Evolutionary conservation across 1,140 invertebrate species (phyloP), one percentile per base, ranked within the genome.

Genomic region (Globodera rostochiensis): DNA sequence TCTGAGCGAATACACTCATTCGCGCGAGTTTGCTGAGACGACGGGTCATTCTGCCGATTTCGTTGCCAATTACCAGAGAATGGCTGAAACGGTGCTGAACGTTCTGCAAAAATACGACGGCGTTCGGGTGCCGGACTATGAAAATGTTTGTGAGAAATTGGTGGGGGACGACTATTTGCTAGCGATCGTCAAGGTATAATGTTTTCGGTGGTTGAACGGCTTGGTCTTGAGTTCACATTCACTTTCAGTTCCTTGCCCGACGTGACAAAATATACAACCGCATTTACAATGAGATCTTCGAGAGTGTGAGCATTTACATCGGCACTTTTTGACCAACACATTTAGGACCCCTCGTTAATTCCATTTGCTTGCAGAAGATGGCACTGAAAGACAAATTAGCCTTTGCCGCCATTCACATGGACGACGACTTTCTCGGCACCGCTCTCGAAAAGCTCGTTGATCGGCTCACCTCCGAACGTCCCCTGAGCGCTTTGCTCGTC

Each of bases 361-460:
- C 50, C 15, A 21, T 70, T 66, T 60, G 7, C 50, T 80, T 80
- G 6, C 25, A 84, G 83, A 74, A 83, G n/a, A 77, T 84, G 36
- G 36, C 60, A 6, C 69, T 84, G 11, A 83, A 84, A 49, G 84
- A 85, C 66, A 86, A 85, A 66, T 71, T 85, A 36, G 84, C 80
- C 7, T 86, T 85, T 64, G 84, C 84, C 45, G 82, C 83, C 8
- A 88, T 85, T 76, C 84, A 85, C 49, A 87, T 84, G 83, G 83
- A 84, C 80, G 83, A 84, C 53, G 84, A 84, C 45, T 57, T 46
- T 64, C 78, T 84, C 36, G 73, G 60, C 25, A 50, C 69, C 6
- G 86, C 83, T 53, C 69, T 84, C 57, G 53, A 75, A 21, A 77
- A 25, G 15, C 85, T 84, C 64, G 75, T 47, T 4, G 64, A 70